Percentiles rank a stretch among this genome's conserved stretches.
phyloP scores from a whole-genome alignment of 2,888 invertebrate genomes.

The Apeira syringaria region DNA sequence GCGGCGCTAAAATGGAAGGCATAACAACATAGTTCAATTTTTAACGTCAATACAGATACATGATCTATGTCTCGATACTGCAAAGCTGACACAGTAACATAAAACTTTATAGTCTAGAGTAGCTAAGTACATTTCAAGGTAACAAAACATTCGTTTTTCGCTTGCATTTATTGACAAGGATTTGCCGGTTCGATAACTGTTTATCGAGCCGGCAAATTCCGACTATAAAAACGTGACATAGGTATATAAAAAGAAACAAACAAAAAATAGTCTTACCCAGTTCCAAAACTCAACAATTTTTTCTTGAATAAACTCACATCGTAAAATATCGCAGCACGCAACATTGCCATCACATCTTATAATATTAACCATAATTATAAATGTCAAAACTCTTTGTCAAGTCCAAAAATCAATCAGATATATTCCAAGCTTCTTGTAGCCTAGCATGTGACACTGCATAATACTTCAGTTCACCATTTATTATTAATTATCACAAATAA shows the following conservation, averaged over 20 bases:
- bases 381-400: constrained; percentile 14
- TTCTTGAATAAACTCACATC: constrained; percentile 15
- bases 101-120: neutral
- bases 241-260: neutral
- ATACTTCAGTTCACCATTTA: constrained; percentile 14
- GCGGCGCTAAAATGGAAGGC: too few species aligned
- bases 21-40: too few species aligned
- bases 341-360: constrained; percentile 17
- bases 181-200: neutral
- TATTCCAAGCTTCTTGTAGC: constrained; percentile 19
- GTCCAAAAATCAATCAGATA: constrained; percentile 33
- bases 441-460: constrained; percentile 21
- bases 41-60: too few species aligned
- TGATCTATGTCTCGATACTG: too few species aligned
- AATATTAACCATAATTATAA: constrained; percentile 25
- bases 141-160: neutral
- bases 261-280: constrained; percentile 19
- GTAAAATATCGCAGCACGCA: constrained; percentile 19
- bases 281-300: constrained; percentile 17
- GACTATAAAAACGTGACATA: neutral
- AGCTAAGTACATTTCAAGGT: neutral
- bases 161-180: neutral
- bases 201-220: neutral
- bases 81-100: too few species aligned
- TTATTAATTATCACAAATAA: neutral